Base-by-base conservation (phyloP, 2,113 vertebrate species). In the Erythrocercus mccallii region DNA sequence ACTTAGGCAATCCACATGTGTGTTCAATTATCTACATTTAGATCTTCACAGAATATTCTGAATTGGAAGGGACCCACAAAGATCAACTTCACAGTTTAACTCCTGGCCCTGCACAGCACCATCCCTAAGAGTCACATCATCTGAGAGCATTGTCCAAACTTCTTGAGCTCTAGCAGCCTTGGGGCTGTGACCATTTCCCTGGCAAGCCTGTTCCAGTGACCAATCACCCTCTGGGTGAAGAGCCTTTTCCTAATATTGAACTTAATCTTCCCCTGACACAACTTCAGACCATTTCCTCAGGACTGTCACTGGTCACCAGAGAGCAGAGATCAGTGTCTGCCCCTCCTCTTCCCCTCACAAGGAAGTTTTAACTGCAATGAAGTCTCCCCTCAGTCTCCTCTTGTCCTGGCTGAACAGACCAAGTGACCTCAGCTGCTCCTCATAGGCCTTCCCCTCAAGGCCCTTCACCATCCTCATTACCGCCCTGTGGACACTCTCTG, bases 361-460 rank as follows among this genome's bases (percentile, higher is more conserved):
- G 38, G 33, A 69, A 69, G 9, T 4, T 68, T 31, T 37, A 37
- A 18, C 37, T 33, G 37, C 11, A 15, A 1, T 33, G 53, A 37
- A 1, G 6, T 37, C 27, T 68, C 14, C 25, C 21, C 37, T 68
- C 71, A 58, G 37, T 27, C 35, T 31, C 15, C 27, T 40, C 40
- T 40, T 40, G 10, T 14, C 27, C 22, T 44, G 45, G 27, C 27
- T 37, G 45, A 68, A 44, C 33, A 37, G 53, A 51, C 35, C 44
- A 60, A 10, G 14, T 33, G 33, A 6, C 22, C 33, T 51, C 45
- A 68, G 62, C 33, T 1, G 0, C 9, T 68, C 37, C 37, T 58
- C 20, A 22, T 2, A 64, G 0, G 0, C 24, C 13, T 58, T 66
- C 13, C 9, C 31, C 35, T 42, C 50, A 28, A 65, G 58, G n/a